Base-by-base conservation (phyloP, 2,797 vertebrate genomes). In the Zalophus californianus region DNA sequence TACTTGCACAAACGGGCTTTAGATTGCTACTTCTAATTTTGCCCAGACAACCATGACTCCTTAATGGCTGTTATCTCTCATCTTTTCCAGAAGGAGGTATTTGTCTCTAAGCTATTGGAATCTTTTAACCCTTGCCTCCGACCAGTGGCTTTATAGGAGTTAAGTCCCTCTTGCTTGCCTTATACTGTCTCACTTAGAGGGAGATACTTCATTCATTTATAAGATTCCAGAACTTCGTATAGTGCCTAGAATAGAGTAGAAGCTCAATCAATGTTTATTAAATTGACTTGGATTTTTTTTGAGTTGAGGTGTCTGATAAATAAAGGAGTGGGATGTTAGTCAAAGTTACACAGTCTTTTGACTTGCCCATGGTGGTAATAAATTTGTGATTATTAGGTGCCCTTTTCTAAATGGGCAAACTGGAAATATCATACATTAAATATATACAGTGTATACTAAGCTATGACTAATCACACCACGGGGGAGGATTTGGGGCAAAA, bases 291-390 rank as follows among this genome's bases (percentile, higher is more conserved):
- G 2, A 38, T 72, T 73, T 73, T 94, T 35, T 93, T 68, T 88
- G 62, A 90, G 41, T 72, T 80, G 11, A 90, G 29, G 5, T 64
- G 10, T 18, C 88, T 4, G 16, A 3, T 58, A 84, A 50, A 93
- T 15, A 16, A 64, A 13, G 21, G 20, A 50, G 25, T 5, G 58
- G 64, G 77, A 97, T 94, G 95, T 90, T 10, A 90, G 84, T 58
- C 91, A 92, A 96, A 86, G 96, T 96, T 96, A 90, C 75, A 92
- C 2, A 48, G 54, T 58, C 35, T 88, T 92, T 86, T 93, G 58
- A 23, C 48, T 54, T 83, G 60, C 5, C 15, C 15, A 4, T 9
- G 23, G 44, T 73, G 12, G 1, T 10, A 75, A n/a, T 44, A 58
- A 56, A 41, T 58, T n/a, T 50, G 35, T 56, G 44, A 84, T 58